phyloP scores from a whole-genome alignment of 2,888 invertebrate genomes.

The Mythimna lalbum region DNA sequence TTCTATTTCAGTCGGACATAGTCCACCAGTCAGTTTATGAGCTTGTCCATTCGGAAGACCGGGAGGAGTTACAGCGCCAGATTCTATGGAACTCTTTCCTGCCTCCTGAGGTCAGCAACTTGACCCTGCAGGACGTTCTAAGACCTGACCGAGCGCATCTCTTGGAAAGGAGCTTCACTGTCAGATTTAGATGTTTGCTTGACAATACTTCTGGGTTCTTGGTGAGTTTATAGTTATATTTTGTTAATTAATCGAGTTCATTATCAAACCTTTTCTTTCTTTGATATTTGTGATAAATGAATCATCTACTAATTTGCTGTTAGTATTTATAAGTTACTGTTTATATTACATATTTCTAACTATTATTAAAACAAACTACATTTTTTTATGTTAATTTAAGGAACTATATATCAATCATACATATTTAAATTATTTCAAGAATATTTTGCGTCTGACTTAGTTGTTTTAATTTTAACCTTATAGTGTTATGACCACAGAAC shows the following conservation, averaged over 20 bases:
- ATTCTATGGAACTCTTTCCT: constrained; percentile 98
- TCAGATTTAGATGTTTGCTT: constrained; percentile 99
- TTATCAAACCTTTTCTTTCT: no score
- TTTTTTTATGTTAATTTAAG: neutral
- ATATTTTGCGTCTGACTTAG: neutral
- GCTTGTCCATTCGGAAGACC: constrained; percentile 99
- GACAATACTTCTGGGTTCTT: constrained; percentile 99
- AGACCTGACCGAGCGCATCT: constrained; percentile 97
- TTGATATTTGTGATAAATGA: neutral
- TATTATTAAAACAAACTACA: neutral
- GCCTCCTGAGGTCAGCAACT: constrained; percentile 94
- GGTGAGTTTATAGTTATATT: constrained; percentile 90
- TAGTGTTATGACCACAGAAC: no score
- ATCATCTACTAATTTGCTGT: neutral
- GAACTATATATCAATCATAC: neutral
- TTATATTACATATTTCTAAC: neutral
- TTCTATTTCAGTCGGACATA: constrained; percentile 97
- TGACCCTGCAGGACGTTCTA: constrained; percentile 96
- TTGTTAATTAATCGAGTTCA: neutral
- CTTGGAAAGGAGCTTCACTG: constrained; percentile 99
- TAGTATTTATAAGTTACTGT: neutral
- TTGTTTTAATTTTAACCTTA: no score
- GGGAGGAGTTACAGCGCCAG: constrained; percentile 99
- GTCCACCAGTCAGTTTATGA: constrained; percentile 99
- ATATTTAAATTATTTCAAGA: neutral